Base-by-base conservation (phyloP, 2,113 vertebrate species). In the Hypanus sabinus region DNA sequence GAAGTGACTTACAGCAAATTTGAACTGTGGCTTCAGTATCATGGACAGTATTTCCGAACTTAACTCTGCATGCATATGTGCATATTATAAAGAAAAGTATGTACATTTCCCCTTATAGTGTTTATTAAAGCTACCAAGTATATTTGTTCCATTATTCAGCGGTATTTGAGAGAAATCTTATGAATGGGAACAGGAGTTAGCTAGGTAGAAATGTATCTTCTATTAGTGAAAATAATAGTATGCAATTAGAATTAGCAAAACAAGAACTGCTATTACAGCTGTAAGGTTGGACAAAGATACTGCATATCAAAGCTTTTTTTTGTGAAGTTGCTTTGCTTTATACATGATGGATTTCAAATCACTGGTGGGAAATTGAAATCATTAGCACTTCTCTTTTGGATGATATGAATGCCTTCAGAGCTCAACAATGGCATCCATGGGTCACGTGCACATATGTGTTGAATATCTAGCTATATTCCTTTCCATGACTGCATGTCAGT, bases 1-100 rank as follows among this genome's bases (percentile, higher is more conserved):
- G 24, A 93, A 93, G 36, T 73, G 70, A 90, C 70, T 75, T 75
- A 73, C 24, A 93, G 91, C 91, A 93, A 93, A 73, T 93, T 93
- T 93, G 71, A 73, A 73, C 91, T 75, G 16, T 55, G 91, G 71
- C 70, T 73, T 93, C 73, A 55, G 91, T 93, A 55, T 93, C 68
- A 73, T 71, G 33, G 71, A 93, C 36, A 70, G 55, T 93, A 93
- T 55, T 9, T 93, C 38, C 36, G 91, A 93, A 75, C 30, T 65
- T 5, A 16, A 20, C 55, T 60, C 85, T 87, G 83, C 57, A 0
- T 90, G 85, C 65, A 90, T 65, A 33, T 18, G 11, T 93, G 9
- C 33, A 46, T 46, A 46, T 46, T 46, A 46, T 46, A 46, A 46
- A 46, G 46, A 46, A 46, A 46, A 46, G 46, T 46, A 46, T 46